phyloP scores from a whole-genome alignment of 2,113 vertebrate species.

The Tachycineta bicolor region DNA sequence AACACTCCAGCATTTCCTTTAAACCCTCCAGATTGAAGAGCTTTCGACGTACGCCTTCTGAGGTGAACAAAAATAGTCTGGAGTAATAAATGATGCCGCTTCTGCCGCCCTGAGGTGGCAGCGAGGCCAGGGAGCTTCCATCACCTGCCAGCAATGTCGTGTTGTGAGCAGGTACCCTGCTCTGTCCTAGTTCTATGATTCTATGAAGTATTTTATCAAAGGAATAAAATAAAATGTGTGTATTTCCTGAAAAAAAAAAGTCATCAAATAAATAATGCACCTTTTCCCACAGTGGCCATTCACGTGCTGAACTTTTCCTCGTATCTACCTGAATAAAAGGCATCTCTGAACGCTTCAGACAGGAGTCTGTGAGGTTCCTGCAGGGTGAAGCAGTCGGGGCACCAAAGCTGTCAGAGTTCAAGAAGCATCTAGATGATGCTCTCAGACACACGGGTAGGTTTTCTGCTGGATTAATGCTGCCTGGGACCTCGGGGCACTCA shows the following conservation, averaged over 20 bases:
- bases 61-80: not conserved
- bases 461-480: not conserved
- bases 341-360: not conserved
- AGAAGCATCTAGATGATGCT: not conserved
- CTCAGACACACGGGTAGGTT: not conserved
- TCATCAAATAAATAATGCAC: not conserved
- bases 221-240: not conserved
- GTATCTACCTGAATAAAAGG: not conserved
- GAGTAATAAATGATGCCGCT: not conserved
- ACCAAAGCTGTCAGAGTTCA: not conserved
- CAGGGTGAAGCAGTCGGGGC: not conserved
- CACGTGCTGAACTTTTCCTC: not conserved
- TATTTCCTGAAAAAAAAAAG: not conserved
- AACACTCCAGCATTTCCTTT: not conserved
- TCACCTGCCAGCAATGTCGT: not conserved
- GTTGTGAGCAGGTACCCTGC: not conserved
- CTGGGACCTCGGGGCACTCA: not conserved
- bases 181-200: not conserved
- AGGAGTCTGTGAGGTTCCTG: not conserved
- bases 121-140: not conserved
- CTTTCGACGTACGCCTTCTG: not conserved
- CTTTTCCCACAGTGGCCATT: not conserved
- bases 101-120: not conserved
- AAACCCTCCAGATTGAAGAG: not conserved
- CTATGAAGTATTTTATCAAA: not conserved